These are phyloP conservation scores for Eurypyga helias DNA, from an alignment of 2,113 vertebrate genomes.

Conservation along the genomic window DNA sequence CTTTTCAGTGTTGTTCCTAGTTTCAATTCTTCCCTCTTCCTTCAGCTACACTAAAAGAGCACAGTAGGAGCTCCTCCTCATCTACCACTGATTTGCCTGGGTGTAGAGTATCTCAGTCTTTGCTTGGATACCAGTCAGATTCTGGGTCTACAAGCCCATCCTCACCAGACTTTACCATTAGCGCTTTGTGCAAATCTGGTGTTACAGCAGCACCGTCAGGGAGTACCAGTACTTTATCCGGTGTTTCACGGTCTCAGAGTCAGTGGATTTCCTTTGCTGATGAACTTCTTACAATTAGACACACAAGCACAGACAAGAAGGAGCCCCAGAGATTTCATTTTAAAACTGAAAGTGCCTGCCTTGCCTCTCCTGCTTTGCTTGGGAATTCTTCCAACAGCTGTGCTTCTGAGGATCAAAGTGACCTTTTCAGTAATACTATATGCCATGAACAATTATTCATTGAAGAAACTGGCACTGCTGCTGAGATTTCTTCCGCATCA, in stretches of 20 bases:
- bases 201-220: constrained; percentile 50
- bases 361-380: constrained; percentile 68
- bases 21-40: constrained; percentile 74
- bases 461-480: constrained; percentile 70
- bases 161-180: constrained; percentile 64
- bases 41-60: constrained; percentile 73
- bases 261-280: constrained; percentile 85
- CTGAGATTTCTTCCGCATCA: constrained; percentile 60
- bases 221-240: constrained; percentile 62
- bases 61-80: constrained; percentile 67
- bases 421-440: constrained; percentile 64
- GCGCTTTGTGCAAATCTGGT: constrained; percentile 40
- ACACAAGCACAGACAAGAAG: constrained; percentile 57
- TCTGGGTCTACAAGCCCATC: constrained; percentile 75
- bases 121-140: constrained; percentile 72
- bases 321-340: constrained; percentile 67
- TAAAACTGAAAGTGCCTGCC: constrained; percentile 64
- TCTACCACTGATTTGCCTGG: constrained; percentile 74
- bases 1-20: constrained; percentile 22
- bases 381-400: constrained; percentile 65
- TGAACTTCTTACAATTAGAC: constrained; percentile 60
- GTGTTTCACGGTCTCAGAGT: constrained; percentile 76
- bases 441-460: constrained; percentile 63
- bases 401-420: constrained; percentile 77
- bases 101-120: constrained; percentile 75